Evolutionary conservation across 2,113 vertebrate species (phyloP).

Genomic region (Eidolon helvum): DNA sequence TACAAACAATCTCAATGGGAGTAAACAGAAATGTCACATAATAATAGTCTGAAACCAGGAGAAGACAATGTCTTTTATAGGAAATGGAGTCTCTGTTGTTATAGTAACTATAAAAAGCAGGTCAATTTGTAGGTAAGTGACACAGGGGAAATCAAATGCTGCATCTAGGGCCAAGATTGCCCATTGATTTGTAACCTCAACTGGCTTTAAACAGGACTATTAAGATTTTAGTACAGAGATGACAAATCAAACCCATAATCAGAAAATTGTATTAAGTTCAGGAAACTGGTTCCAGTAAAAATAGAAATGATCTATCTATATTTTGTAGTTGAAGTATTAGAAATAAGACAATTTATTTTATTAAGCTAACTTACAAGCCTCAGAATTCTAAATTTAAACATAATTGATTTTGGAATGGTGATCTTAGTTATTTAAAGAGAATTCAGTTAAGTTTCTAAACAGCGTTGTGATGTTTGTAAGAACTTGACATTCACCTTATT

Average conservation of each 20-base stretch:
- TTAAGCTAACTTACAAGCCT: not conserved
- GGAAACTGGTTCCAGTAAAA: not conserved
- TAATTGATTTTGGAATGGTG: not conserved
- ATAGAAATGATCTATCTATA: not conserved
- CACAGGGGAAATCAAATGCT: not conserved
- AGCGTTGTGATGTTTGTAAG: not conserved
- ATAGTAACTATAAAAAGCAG: not conserved
- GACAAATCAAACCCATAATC: not conserved
- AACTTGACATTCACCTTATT: not conserved
- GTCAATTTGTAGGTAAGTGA: not conserved
- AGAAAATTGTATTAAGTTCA: not conserved
- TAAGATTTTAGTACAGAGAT: not conserved
- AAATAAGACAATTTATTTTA: not conserved
- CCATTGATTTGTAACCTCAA: not conserved
- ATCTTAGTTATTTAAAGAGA: not conserved
- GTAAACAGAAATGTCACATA: not conserved
- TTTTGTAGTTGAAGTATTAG: not conserved
- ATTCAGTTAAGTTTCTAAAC: not conserved
- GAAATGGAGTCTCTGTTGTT: not conserved
- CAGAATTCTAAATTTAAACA: not conserved
- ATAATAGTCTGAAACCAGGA: not conserved
- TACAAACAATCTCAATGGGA: not conserved
- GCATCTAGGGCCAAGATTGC: not conserved
- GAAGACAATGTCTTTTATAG: not conserved
- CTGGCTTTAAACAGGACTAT: not conserved